Base-by-base conservation (phyloP, 2,113 vertebrate genomes). In the Oryzias javanicus region DNA sequence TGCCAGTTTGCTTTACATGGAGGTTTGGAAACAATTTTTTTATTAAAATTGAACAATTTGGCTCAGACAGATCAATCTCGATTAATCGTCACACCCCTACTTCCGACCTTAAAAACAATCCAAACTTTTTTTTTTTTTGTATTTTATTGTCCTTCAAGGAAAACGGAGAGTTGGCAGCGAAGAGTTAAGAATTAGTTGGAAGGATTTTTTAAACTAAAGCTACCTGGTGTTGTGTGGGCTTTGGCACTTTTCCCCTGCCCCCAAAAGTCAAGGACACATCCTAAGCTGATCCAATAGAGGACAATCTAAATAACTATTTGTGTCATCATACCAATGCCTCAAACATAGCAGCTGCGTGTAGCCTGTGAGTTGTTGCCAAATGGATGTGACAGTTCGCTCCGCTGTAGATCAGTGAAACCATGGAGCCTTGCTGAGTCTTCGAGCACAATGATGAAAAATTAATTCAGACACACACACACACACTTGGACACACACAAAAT, bases 371-470 rank as follows among this genome's bases (percentile, higher is more conserved):
- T 40, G 78, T 72, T 86, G 88, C 83, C 89, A 90, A 89, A 81
- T 76, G 83, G 80, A 70, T 79, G 75, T 79, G 83, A 84, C 86
- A 86, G 77, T 80, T 80, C 76, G 57, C 69, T 80, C 71, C 63
- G 64, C 75, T 88, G 83, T 82, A 91, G 86, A 89, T 91, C 90
- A 88, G 89, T 91, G 85, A 91, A 83, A 91, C 86, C 85, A 87
- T 88, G 85, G 89, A 92, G 86, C 86, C 74, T 84, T 50, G 81
- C 85, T 84, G 89, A 84, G 75, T 86, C 67, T 62, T 88, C 85
- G 88, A 66, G 87, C 91, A 84, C 86, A 85, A 90, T 88, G 88
- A 93, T 95, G 76, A 94, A 95, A 94, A 94, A 95, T 94, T 93
- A 91, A 94, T 94, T 90, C 83, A 60, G 67, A 91, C 90, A 89